Conservation (phyloP, 92 coral and sea anemone genomes). For the Phenganax marumi region DNA sequence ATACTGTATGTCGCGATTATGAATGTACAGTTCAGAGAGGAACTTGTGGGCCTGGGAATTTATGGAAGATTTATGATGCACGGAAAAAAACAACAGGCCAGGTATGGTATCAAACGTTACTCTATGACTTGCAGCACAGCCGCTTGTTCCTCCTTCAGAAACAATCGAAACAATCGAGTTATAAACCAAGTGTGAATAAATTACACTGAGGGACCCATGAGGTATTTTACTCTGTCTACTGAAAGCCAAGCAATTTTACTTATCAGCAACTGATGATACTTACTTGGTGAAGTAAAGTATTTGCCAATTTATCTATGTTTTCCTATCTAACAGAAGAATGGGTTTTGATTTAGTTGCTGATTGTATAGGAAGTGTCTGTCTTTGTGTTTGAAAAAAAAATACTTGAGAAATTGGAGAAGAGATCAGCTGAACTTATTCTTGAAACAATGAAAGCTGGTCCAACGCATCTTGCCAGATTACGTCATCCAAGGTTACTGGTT, state of each 20-base stretch:
- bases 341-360: not conserved
- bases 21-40: conserved; percentile 84
- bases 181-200: too few species aligned
- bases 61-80: conserved; percentile 91
- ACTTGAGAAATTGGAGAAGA: conserved; percentile 79
- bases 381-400: conserved; percentile 89
- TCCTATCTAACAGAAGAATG: too few species aligned
- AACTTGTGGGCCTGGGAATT: conserved; percentile 93
- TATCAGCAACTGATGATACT: too few species aligned
- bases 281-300: too few species aligned
- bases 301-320: too few species aligned
- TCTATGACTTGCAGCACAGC: not conserved
- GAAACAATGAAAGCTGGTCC: conserved; percentile 92
- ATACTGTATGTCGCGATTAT: conserved; percentile 85
- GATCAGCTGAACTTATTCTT: conserved; percentile 67
- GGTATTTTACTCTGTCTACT: too few species aligned
- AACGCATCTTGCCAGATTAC: conserved; percentile 80
- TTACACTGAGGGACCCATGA: too few species aligned
- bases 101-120: conserved; percentile 45
- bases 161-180: not conserved
- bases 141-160: not conserved
- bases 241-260: too few species aligned
- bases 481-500: conserved; percentile 87
- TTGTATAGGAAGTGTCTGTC: conserved; percentile 81
- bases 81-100: conserved; percentile 89